A percentile compares a stretch with the other conserved stretches of the same genome.
These are phyloP conservation scores for Pachycephus smyrnensis DNA, from an alignment of 2,888 invertebrate species.

Conservation along the genomic window DNA sequence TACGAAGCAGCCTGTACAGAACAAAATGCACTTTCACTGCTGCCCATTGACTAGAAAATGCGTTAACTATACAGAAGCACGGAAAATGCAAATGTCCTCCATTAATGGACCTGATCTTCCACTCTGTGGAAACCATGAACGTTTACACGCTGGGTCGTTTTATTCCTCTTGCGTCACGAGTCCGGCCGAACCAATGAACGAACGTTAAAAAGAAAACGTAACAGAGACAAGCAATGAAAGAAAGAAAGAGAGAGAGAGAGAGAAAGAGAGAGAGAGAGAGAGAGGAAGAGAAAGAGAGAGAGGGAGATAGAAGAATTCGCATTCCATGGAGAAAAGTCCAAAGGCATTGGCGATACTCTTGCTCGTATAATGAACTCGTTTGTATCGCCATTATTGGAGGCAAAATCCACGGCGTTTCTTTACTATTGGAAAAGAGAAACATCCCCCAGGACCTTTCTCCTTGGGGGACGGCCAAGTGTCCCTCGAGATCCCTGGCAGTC, in stretches of 20 bases:
- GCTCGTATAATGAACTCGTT: conserved; percentile 51
- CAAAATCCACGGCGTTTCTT: conserved; percentile 18
- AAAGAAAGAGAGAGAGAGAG: too few relatives aligned
- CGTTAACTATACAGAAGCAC: too few relatives aligned
- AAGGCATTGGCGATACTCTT: conserved; percentile 4
- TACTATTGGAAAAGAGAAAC: not conserved
- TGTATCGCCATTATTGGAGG: conserved; percentile 49
- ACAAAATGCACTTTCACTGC: too few relatives aligned
- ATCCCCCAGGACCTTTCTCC: not conserved
- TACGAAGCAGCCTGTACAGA: too few relatives aligned
- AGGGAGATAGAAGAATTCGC: not conserved
- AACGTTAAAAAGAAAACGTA: too few relatives aligned
- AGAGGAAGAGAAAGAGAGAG: not conserved
- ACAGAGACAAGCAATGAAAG: not conserved
- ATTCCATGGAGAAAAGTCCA: conserved; percentile 8
- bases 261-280: too few relatives aligned
- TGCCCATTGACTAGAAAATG: too few relatives aligned
- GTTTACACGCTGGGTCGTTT: not conserved
- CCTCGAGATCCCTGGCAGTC: not conserved
- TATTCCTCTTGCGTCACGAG: not conserved
- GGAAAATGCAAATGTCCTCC: not conserved
- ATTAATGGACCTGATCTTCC: too few relatives aligned
- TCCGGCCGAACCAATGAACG: not conserved
- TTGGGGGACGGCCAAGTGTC: not conserved
- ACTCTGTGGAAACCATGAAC: not conserved